Evolutionary conservation across 2,888 invertebrate genomes (phyloP), one percentile per base, ranked within the genome.

Genomic region (Epirrita christyi): DNA sequence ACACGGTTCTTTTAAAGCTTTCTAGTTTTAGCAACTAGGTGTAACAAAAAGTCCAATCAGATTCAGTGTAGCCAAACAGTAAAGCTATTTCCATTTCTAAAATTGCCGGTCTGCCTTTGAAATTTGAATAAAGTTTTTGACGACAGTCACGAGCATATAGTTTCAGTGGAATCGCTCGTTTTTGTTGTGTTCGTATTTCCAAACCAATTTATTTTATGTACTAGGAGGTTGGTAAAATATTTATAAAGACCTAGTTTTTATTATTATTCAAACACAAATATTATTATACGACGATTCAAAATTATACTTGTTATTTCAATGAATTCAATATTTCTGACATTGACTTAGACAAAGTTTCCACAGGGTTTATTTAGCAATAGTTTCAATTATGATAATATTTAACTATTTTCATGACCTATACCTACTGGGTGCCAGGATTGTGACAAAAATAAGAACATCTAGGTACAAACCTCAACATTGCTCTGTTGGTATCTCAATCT

Each of bases 401-500:
- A n/a, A n/a, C n/a, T n/a, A n/a, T n/a, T n/a, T n/a, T n/a, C n/a
- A n/a, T n/a, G n/a, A n/a, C n/a, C n/a, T n/a, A n/a, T n/a, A n/a
- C n/a, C n/a, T n/a, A n/a, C n/a, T n/a, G n/a, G n/a, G n/a, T n/a
- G n/a, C n/a, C n/a, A n/a, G n/a, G n/a, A n/a, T n/a, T n/a, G n/a
- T n/a, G 21, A 21, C 21, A 21, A 21, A 21, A 21, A 21, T 2
- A 21, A 4, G 21, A 50, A 59, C 55, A 45, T 32, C 7, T 32
- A 9, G 1, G 46, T 59, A 71, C 77, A 62, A 68, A 92, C 97
- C 88, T 98, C 97, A 13, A 98, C 96, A 29, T 97, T 95, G 71
- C 97, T 97, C 83, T 98, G 98, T 78, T 98, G 98, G 81, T 97
- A 98, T 53, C 98, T 93, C 36, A 97, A 93, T 11, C 96, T 93